Evolutionary conservation across 2,888 invertebrate species (phyloP).

Genomic region (Coenonympha glycerion): DNA sequence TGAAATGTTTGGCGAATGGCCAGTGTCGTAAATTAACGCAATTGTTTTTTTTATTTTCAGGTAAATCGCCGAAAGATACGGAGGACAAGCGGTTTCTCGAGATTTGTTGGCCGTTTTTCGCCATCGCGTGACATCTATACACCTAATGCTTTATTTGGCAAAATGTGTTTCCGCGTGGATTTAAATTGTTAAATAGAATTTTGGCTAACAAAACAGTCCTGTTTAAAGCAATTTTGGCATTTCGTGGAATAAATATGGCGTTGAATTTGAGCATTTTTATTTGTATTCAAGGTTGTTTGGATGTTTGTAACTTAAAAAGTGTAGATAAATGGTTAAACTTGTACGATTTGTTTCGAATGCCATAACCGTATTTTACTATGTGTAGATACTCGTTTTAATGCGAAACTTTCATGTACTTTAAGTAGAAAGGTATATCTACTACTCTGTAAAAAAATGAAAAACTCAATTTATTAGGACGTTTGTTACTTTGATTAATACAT

Average conservation of each 20-base stretch:
- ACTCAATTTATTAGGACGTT: no score
- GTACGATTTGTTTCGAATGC: not conserved
- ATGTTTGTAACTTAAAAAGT: constrained; percentile 12
- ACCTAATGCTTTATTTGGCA: constrained; percentile 30
- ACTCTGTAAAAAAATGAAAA: no score
- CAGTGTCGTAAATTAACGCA: constrained; percentile 70
- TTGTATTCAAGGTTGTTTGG: constrained; percentile 7
- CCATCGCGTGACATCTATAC: constrained; percentile 32
- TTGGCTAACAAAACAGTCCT: constrained; percentile 7
- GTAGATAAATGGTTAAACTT: not conserved
- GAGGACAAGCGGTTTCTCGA: constrained; percentile 47
- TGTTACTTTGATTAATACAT: no score
- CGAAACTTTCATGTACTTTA: no score
- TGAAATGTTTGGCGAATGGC: constrained; percentile 69
- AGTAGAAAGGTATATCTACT: no score
- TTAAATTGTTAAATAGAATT: constrained; percentile 22
- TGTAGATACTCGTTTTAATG: no score
- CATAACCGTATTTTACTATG: not conserved
- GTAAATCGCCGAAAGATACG: constrained; percentile 67
- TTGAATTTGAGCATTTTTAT: constrained; percentile 11
- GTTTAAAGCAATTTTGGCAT: constrained; percentile 11
- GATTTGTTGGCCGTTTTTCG: constrained; percentile 39
- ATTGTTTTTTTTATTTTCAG: constrained; percentile 71
- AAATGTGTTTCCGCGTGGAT: constrained; percentile 23
- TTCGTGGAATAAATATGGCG: constrained; percentile 12